A percentile compares a stretch with the other conserved stretches of the same genome.
Conservation (phyloP, 2,888 invertebrate species). For the Lamellibrachia satsuma region DNA sequence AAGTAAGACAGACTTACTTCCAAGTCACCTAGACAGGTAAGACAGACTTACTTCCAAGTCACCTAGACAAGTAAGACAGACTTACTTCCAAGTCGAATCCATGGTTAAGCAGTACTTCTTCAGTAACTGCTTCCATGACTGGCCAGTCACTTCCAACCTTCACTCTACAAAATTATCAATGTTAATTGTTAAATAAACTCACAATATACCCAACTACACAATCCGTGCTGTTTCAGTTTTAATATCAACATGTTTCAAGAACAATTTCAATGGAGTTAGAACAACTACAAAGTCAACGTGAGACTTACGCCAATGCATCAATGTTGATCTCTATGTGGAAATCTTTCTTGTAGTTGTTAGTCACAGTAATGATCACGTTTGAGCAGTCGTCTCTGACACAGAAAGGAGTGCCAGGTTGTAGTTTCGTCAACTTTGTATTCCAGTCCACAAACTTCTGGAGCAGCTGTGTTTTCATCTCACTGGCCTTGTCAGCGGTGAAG, state of each 20-base stretch:
- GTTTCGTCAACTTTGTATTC: neutral
- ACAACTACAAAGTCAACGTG: neutral
- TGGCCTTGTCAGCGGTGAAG: conserved; percentile 21
- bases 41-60: too few relatives aligned
- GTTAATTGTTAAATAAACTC: neutral
- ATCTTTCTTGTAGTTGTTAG: neutral
- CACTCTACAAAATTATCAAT: neutral
- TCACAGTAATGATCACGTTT: conserved; percentile 10
- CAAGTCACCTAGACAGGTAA: too few relatives aligned
- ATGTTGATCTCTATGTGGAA: neutral
- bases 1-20: too few relatives aligned
- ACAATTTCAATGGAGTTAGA: neutral
- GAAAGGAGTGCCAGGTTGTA: neutral
- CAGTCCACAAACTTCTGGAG: neutral
- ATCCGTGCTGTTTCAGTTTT: neutral
- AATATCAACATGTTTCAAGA: neutral
- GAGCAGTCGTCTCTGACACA: neutral
- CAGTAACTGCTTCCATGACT: conserved; percentile 7
- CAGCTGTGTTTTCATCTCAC: neutral
- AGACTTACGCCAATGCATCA: conserved; percentile 20
- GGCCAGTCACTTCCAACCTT: conserved; percentile 18
- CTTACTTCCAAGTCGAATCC: conserved; percentile 20
- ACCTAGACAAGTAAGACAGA: neutral
- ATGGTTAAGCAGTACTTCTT: conserved; percentile 22
- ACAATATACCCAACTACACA: neutral